A percentile compares a stretch with the other conserved stretches of the same genome.
Conservation (phyloP, 2,113 vertebrate genomes). For the Chaetops frenatus region DNA sequence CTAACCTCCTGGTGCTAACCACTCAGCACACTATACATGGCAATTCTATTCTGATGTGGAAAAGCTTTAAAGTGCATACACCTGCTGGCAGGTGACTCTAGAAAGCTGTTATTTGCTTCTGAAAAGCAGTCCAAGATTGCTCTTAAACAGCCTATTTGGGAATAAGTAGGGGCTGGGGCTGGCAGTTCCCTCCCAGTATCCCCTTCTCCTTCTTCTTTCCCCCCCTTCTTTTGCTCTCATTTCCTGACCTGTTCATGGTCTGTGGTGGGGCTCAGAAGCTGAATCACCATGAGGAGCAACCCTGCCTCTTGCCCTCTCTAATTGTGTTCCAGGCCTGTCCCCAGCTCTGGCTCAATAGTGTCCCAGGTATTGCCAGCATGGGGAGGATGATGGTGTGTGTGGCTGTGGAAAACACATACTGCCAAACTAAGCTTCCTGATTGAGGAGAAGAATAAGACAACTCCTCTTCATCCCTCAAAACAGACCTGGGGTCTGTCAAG, state of each 20-base stretch:
- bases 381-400: not conserved
- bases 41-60: not conserved
- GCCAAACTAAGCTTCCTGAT: not conserved
- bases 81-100: not conserved
- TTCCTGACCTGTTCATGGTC: not conserved
- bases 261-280: not conserved
- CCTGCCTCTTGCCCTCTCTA: not conserved
- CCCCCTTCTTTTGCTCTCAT: not conserved
- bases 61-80: not conserved
- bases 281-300: not conserved
- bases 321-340: not conserved
- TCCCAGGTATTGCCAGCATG: not conserved
- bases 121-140: not conserved
- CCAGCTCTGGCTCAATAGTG: not conserved
- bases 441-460: not conserved
- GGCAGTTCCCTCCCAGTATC: accelerated
- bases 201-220: not conserved
- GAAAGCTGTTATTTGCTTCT: not conserved
- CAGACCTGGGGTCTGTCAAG: not conserved
- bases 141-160: not conserved
- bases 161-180: not conserved
- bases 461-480: not conserved
- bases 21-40: not conserved
- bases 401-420: not conserved
- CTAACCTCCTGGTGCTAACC: not conserved